Evolutionary conservation across 2,888 invertebrate species (phyloP).

Genomic region (Synergus umbraculus): DNA sequence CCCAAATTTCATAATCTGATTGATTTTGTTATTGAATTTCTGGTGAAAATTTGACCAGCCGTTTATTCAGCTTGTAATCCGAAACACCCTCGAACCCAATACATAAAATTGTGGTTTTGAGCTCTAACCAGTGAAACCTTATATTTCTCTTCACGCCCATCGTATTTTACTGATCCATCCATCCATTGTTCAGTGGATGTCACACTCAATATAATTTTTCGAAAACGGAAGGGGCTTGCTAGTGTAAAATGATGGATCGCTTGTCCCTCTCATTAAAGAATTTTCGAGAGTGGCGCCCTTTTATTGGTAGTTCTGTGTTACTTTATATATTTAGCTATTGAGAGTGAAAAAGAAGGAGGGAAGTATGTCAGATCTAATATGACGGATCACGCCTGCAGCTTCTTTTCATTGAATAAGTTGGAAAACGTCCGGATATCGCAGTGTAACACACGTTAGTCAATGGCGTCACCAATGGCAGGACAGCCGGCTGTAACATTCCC

Average conservation of each 20-base stretch:
- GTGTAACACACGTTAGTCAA: conserved; percentile 31
- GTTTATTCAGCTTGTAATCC: conserved; percentile 28
- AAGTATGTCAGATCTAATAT: conserved; percentile 51
- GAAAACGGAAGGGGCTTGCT: conserved; percentile 15
- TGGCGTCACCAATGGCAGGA: conserved; percentile 5
- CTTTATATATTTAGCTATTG: conserved; percentile 6
- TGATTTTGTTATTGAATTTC: conserved; percentile 35
- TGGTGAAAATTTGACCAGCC: conserved; percentile 32
- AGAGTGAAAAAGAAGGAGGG: conserved; percentile 17
- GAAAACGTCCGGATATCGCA: background rate
- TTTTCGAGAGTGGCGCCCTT: conserved; percentile 8
- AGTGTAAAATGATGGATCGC: conserved; percentile 27
- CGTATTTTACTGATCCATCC: conserved; percentile 1
- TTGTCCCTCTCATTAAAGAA: conserved; percentile 26
- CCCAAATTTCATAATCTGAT: conserved; percentile 27
- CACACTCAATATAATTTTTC: conserved; percentile 29
- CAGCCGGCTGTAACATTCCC: conserved; percentile 48
- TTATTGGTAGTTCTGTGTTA: background rate
- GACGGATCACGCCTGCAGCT: conserved; percentile 58
- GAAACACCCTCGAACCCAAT: conserved; percentile 15
- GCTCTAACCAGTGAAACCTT: conserved; percentile 19
- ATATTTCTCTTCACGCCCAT: conserved; percentile 21
- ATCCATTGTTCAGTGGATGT: conserved; percentile 22
- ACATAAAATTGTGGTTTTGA: conserved; percentile 21
- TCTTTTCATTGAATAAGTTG: conserved; percentile 44